Base-by-base conservation (phyloP, 2,888 invertebrate species). In the Melanchra persicariae region DNA sequence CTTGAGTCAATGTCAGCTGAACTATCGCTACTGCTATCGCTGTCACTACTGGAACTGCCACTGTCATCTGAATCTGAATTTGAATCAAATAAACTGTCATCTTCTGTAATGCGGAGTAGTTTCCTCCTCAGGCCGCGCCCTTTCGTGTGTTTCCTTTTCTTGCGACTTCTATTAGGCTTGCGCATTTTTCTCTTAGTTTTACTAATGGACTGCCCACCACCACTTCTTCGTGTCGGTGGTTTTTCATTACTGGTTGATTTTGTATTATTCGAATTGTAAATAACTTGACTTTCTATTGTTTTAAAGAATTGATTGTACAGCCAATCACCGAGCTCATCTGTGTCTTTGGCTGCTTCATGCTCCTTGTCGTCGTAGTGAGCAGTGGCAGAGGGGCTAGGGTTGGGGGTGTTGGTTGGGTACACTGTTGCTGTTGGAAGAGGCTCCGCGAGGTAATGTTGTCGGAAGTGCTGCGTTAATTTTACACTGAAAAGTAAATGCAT, bases 281-380 rank as follows among this genome's bases (percentile, higher is more conserved):
- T 92, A 2, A 95, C 93, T 90, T 94, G 94, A 58, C 89, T 93
- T 81, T 96, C 95, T 58, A 96, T 92, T 24, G 95, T 93, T 90
- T 95, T 94, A 73, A 94, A 95, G 73, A 96, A 96, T 76, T 95
- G 95, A 74, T 94, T 94, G 75, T 95, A 95, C 15, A 96, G 88
- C 95, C 95, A 96, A 74, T 95, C 94, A 24, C 95, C 91, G 45
- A 95, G 88, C 63, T 94, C 94, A 52, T 94, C 93, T 7, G 92
- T 88, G 52, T 93, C 92, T 84, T 93, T 92, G 4, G 91, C 78
- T 62, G 92, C 90, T 69, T 90, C 90, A 55, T 91, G 91, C 5
- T 91, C 87, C 70, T 90, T 91, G 37, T 87, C 79, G 68, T 91
- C 89, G 15, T 91, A 78, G 2, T 84, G 71, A 61, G 82, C 87